Conservation (phyloP, 2,113 vertebrate genomes). For the Neogale vison region DNA sequence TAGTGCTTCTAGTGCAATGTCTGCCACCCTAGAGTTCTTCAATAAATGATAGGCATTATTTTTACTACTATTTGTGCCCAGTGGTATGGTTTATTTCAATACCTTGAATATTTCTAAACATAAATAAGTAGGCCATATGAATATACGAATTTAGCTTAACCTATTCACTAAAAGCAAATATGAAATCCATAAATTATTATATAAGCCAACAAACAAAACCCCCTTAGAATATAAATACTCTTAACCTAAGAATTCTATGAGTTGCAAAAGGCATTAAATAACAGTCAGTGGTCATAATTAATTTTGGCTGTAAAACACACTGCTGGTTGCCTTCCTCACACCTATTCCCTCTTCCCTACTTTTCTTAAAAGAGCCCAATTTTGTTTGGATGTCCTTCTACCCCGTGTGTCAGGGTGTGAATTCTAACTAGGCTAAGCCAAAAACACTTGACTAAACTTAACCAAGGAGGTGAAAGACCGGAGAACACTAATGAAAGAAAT, state of each 20-base stretch:
- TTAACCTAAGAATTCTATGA: constrained; percentile 15
- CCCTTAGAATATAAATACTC: neutral
- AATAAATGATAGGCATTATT: neutral
- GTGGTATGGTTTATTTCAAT: neutral
- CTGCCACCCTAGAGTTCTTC: neutral
- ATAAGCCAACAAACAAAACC: neutral
- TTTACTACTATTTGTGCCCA: neutral
- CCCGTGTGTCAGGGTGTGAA: neutral
- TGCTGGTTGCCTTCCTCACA: neutral
- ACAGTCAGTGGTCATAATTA: neutral
- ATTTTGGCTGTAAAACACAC: neutral
- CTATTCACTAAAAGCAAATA: neutral
- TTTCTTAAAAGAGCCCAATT: neutral
- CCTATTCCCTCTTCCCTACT: neutral
- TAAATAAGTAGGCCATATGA: neutral
- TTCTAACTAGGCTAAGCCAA: neutral
- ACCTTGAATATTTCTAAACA: neutral
- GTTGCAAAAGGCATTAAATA: neutral
- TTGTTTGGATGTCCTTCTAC: neutral
- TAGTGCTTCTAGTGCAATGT: neutral
- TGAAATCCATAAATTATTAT: neutral
- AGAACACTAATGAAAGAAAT: neutral
- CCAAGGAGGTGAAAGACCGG: neutral
- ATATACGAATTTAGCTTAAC: neutral
- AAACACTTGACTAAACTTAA: neutral